Evolutionary conservation across 2,113 vertebrate genomes (phyloP), one percentile per base, ranked within the genome.

Genomic region (Sylvietta virens): DNA sequence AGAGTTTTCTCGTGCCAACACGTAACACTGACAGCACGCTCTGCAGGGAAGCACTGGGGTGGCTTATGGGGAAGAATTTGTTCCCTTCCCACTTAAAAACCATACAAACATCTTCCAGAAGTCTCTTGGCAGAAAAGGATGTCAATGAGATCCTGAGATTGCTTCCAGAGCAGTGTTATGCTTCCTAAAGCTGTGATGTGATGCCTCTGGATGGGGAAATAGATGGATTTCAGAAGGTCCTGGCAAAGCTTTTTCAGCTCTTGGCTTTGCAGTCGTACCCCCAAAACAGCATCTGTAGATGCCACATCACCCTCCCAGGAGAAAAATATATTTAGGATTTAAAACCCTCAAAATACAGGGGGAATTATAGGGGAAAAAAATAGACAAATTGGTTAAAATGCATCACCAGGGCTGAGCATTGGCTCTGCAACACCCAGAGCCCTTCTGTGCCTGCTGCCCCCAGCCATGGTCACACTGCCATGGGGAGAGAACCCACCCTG

Each of bases 401-500:
- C 60, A 50, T 19, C 47, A 37, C 8, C 22, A 45, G 33, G 31
- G 69, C 45, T 71, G 37, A 90, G 61, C 45, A 16, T 6, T 0
- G 0, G 6, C 37, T 44, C 2, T 0, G 1, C 10, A n/a, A 3
- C 1, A 2, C 23, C 15, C 57, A 18, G 58, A 54, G 42, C 39
- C 83, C 24, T 60, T 16, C 81, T 15, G 39, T n/a, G 39, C 18
- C 57, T 33, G 42, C 50, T 24, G 79, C 17, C 22, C 33, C 19
- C 54, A 18, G 44, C 44, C 3, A 2, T 0, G 7, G 40, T 10
- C 2, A 3, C 76, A 18, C 0, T 1, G 6, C 31, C 2, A 0
- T 0, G 7, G 42, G 44, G 17, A 56, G 1, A 80, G 64, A 77
- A 77, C 8, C 35, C 81, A 67, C 39, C 23, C 24, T 0, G 1